Percentiles rank a stretch among this genome's conserved stretches.
These are phyloP conservation scores for Odontomyia ornata DNA, from an alignment of 2,888 invertebrate genomes.

Conservation along the genomic window DNA sequence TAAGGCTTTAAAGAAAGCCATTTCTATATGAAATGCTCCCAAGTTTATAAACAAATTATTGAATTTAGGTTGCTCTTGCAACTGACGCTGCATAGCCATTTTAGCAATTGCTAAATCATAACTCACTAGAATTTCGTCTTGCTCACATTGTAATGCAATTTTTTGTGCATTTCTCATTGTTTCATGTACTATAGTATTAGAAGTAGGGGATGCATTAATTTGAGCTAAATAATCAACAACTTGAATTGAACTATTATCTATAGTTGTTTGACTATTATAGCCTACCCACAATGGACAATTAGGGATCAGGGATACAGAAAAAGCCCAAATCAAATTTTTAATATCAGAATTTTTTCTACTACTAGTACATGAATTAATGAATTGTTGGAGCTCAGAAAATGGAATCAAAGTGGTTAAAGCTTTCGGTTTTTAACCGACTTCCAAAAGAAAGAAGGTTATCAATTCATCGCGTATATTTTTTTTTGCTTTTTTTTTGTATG, in stretches of 20 bases:
- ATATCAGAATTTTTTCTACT: too few relatives aligned
- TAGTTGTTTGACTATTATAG: not conserved
- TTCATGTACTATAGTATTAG: not conserved
- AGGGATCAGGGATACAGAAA: too few relatives aligned
- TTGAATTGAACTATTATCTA: not conserved
- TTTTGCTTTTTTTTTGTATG: too few relatives aligned
- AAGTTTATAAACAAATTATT: not conserved
- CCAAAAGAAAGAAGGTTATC: too few relatives aligned
- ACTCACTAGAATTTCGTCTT: constrained; percentile 54
- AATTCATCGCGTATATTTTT: too few relatives aligned
- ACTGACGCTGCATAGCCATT: not conserved
- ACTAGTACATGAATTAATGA: too few relatives aligned
- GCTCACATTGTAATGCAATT: constrained; percentile 54
- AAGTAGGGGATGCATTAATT: not conserved
- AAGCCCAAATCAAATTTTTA: too few relatives aligned
- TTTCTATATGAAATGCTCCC: not conserved
- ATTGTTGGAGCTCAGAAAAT: too few relatives aligned
- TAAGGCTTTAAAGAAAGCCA: not conserved
- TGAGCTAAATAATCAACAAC: not conserved
- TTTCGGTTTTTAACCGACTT: too few relatives aligned
- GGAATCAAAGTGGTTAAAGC: too few relatives aligned
- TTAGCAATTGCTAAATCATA: constrained; percentile 58
- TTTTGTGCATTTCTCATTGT: constrained; percentile 41
- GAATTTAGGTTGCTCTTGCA: not conserved
- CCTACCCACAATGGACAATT: not conserved